A percentile compares a stretch with the other conserved stretches of the same genome.
These are phyloP conservation scores for Drosophila pachea DNA, from an alignment of 1,140 invertebrate genomes.

Conservation along the genomic window DNA sequence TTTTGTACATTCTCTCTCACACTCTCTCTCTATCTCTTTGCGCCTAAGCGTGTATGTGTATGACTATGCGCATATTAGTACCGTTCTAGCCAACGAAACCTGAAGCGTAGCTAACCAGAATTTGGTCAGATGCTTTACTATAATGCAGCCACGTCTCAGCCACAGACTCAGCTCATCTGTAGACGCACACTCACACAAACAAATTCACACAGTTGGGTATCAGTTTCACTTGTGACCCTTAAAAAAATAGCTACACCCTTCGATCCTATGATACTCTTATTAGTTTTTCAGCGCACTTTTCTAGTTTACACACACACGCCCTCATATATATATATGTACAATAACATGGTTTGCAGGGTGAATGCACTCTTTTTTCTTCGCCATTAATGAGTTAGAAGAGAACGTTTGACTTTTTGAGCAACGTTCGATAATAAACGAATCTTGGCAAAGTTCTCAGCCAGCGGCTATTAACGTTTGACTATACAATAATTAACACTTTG, in stretches of 20 bases:
- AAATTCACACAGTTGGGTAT: slow-evolving; percentile 12
- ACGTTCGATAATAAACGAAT: slow-evolving; percentile 39
- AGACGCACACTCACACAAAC: slow-evolving; percentile 16
- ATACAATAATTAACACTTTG: slow-evolving; percentile 52
- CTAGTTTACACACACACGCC: slow-evolving; percentile 50
- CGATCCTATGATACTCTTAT: slow-evolving; percentile 40
- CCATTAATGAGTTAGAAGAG: slow-evolving; percentile 16
- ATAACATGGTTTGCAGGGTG: slow-evolving; percentile 50
- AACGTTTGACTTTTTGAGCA: slow-evolving; percentile 42
- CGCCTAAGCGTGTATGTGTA: slow-evolving; percentile 10
- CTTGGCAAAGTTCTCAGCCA: slow-evolving; percentile 11
- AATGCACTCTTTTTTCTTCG: slow-evolving; percentile 66
- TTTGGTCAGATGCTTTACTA: slow-evolving; percentile 60
- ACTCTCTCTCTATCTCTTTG: not conserved
- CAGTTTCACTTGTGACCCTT: slow-evolving; percentile 40
- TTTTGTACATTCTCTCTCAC: slow-evolving; percentile 3
- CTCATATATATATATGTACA: not conserved
- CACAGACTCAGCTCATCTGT: slow-evolving; percentile 4
- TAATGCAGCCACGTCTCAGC: slow-evolving; percentile 68
- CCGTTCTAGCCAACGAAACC: slow-evolving; percentile 74
- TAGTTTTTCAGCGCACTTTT: slow-evolving; percentile 47
- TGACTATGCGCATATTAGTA: slow-evolving; percentile 62
- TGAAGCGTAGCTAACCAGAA: slow-evolving; percentile 69
- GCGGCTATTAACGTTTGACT: slow-evolving; percentile 22
- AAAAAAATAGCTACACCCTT: slow-evolving; percentile 57